Percentiles rank a stretch among this genome's conserved stretches.
Conservation (phyloP, 2,888 invertebrate genomes). For the Strigamia maritima region DNA sequence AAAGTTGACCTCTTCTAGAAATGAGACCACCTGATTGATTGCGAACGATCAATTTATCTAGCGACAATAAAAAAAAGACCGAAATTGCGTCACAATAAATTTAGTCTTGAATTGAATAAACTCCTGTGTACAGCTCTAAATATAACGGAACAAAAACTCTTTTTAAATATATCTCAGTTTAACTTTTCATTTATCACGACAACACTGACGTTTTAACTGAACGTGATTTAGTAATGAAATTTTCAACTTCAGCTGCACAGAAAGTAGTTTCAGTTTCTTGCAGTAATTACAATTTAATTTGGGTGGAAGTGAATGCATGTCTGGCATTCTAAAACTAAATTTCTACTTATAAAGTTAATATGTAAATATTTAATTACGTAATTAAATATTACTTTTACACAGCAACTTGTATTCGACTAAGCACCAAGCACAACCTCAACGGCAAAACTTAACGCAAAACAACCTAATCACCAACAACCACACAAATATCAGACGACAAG, state of each 20-base stretch:
- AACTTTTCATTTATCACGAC: neutral
- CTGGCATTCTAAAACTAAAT: neutral
- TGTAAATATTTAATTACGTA: no score
- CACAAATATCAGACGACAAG: no score
- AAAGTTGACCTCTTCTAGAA: constrained; percentile 11
- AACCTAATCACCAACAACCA: no score
- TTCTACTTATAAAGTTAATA: no score
- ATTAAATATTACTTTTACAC: no score
- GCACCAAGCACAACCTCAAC: no score
- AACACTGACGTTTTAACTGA: neutral
- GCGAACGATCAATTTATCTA: constrained; percentile 15
- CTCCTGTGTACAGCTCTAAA: no score
- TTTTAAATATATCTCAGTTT: neutral
- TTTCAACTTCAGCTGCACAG: neutral
- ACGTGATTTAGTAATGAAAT: neutral
- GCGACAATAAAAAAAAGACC: neutral
- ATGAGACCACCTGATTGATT: constrained; percentile 21
- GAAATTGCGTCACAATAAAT: neutral
- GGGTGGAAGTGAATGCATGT: neutral
- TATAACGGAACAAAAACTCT: no score
- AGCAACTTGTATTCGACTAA: no score
- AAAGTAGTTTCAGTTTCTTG: neutral
- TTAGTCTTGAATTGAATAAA: neutral
- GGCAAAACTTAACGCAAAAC: no score
- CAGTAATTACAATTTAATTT: neutral